Percentiles rank a stretch among this genome's conserved stretches.
Conservation (phyloP, 2,888 invertebrate genomes). For the Hypselothyrea guttata region DNA sequence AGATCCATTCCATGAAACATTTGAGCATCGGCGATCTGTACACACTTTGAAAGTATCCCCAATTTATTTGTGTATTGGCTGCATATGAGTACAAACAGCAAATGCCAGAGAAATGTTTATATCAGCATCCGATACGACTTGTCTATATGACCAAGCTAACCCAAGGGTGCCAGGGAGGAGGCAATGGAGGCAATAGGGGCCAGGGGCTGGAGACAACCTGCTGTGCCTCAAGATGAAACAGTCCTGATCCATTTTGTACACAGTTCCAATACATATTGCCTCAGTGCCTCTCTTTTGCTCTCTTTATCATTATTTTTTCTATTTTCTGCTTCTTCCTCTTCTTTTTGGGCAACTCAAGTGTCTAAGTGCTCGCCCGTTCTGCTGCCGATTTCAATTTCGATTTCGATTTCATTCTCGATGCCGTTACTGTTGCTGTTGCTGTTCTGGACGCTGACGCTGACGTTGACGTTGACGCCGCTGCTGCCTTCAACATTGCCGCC, state of each 20-base stretch:
- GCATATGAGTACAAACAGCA: slow-evolving; percentile 49
- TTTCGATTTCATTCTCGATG: slow-evolving; percentile 24
- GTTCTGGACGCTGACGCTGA: slow-evolving; percentile 15
- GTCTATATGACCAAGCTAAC: slow-evolving; percentile 15
- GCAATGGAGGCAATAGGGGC: not conserved
- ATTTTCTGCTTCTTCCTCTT: slow-evolving; percentile 1
- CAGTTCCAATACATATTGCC: slow-evolving; percentile 19
- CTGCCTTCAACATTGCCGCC: slow-evolving; percentile 29
- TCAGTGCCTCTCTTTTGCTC: not conserved
- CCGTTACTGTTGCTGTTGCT: slow-evolving; percentile 8
- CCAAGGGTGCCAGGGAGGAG: not conserved
- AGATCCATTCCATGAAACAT: no score
- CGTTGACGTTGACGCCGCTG: slow-evolving; percentile 40
- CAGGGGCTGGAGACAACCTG: slow-evolving; percentile 72
- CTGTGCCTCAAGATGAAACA: slow-evolving; percentile 73
- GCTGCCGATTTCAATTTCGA: slow-evolving; percentile 41
- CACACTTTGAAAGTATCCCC: slow-evolving; percentile 17
- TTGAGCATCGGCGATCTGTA: slow-evolving; percentile 4
- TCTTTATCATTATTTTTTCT: slow-evolving; percentile 1
- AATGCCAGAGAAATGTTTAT: slow-evolving; percentile 54
- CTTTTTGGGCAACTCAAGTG: slow-evolving; percentile 69
- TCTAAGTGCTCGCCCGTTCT: slow-evolving; percentile 63
- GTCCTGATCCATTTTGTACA: slow-evolving; percentile 60
- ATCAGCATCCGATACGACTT: slow-evolving; percentile 47
- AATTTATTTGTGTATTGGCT: slow-evolving; percentile 37